Evolutionary conservation across 2,888 invertebrate species (phyloP).

Genomic region (Clepsis dumicolana): DNA sequence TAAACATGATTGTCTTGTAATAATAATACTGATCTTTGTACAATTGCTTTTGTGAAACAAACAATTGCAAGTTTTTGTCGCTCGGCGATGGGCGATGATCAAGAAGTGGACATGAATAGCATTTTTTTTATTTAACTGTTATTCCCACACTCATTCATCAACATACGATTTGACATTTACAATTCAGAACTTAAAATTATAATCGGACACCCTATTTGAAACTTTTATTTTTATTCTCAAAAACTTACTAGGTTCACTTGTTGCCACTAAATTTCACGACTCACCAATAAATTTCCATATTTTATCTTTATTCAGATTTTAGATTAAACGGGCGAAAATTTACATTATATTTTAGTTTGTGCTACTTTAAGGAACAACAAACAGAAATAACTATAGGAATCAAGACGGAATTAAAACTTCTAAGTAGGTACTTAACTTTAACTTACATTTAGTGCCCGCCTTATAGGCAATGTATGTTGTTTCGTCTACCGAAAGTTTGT

Average conservation of each 20-base stretch:
- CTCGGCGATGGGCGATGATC: slow-evolving; percentile 15
- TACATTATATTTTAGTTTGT: no score
- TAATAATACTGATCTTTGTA: slow-evolving; percentile 31
- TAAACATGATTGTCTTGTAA: slow-evolving; percentile 66
- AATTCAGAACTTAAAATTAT: background rate
- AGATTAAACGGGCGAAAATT: no score
- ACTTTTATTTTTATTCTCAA: background rate
- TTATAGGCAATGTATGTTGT: background rate
- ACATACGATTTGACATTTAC: slow-evolving; percentile 12
- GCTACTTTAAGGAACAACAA: no score
- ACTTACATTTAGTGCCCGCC: no score
- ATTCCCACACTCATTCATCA: slow-evolving; percentile 36
- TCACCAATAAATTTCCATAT: no score
- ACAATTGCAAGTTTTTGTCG: slow-evolving; percentile 39
- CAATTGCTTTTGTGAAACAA: slow-evolving; percentile 22
- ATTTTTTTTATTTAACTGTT: slow-evolving; percentile 15
- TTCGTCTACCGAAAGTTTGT: background rate
- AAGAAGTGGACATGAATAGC: slow-evolving; percentile 26
- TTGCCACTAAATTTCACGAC: no score
- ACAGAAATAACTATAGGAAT: no score
- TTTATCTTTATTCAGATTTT: no score
- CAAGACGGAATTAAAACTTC: no score
- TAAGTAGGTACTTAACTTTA: background rate
- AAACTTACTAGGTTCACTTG: background rate
- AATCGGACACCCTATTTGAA: background rate